A percentile compares a stretch with the other conserved stretches of the same genome.
Conservation (phyloP, 2,113 vertebrate species). For the Struthidea cinerea region DNA sequence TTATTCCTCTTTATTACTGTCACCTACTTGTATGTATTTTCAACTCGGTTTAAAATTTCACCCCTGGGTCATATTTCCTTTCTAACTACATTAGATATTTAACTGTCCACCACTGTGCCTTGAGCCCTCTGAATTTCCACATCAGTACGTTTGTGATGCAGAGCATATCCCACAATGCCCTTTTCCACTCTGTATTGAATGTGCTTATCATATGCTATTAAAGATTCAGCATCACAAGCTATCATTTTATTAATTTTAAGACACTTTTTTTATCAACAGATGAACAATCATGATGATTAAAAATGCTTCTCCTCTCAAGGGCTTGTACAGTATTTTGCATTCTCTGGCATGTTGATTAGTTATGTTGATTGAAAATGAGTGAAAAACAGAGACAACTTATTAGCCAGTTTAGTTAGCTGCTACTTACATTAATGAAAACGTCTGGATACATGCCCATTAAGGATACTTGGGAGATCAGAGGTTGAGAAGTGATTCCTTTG, state of each 20-base stretch:
- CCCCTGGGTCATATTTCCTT: neutral
- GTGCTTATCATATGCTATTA: neutral
- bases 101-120: neutral
- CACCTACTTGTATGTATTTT: neutral
- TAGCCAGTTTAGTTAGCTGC: constrained; percentile 46
- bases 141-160: neutral
- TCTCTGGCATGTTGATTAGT: constrained; percentile 40
- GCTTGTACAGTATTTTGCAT: constrained; percentile 39
- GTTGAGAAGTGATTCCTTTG: neutral
- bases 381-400: constrained; percentile 58
- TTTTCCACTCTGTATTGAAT: neutral
- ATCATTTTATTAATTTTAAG: constrained; percentile 55
- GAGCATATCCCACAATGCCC: neutral
- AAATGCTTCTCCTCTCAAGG: constrained; percentile 45
- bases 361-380: constrained; percentile 55
- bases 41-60: neutral
- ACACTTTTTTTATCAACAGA: constrained; percentile 40
- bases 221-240: constrained; percentile 33
- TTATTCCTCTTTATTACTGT: neutral
- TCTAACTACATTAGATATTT: neutral
- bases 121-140: neutral
- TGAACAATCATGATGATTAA: constrained; percentile 55
- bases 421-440: constrained; percentile 55
- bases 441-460: constrained; percentile 45
- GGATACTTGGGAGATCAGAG: constrained; percentile 25